Percentiles rank a stretch among this genome's conserved stretches.
Conservation (phyloP, 2,113 vertebrate species). For the Lucifuga dentata region DNA sequence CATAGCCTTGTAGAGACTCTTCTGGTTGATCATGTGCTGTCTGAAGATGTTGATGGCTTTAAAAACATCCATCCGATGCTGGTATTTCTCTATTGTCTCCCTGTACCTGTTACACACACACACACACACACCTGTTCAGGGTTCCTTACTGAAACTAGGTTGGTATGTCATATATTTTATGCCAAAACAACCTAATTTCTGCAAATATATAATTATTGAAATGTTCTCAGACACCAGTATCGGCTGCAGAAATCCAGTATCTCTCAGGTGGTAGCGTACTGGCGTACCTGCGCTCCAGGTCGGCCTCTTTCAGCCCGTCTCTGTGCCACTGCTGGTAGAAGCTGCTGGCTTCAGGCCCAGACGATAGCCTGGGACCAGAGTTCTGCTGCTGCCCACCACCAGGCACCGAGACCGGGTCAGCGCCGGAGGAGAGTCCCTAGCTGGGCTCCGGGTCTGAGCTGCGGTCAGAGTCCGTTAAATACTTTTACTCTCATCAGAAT, state of each 20-base stretch:
- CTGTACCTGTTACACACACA: constrained; percentile 16
- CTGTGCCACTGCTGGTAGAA: constrained; percentile 13
- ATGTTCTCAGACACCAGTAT: too few species aligned
- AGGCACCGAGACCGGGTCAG: too few species aligned
- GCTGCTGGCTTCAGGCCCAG: accelerated
- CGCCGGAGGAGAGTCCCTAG: too few species aligned
- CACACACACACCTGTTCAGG: background rate
- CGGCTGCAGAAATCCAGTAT: too few species aligned
- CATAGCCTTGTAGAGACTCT: constrained; percentile 32
- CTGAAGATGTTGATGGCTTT: constrained; percentile 53
- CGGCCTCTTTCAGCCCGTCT: background rate
- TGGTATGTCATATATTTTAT: too few species aligned
- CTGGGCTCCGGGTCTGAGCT: too few species aligned
- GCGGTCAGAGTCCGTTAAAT: too few species aligned
- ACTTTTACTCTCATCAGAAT: too few species aligned
- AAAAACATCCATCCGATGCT: background rate
- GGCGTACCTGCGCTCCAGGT: constrained; percentile 24
- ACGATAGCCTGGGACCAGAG: background rate
- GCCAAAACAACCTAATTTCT: too few species aligned
- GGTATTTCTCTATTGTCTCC: background rate
- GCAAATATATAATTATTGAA: too few species aligned
- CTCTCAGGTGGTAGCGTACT: background rate
- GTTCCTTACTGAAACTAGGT: too few species aligned
- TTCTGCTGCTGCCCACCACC: too few species aligned
- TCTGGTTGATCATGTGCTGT: constrained; percentile 47